Base-by-base conservation (phyloP, 2,797 vertebrate genomes). In the Thalassophryne amazonica region DNA sequence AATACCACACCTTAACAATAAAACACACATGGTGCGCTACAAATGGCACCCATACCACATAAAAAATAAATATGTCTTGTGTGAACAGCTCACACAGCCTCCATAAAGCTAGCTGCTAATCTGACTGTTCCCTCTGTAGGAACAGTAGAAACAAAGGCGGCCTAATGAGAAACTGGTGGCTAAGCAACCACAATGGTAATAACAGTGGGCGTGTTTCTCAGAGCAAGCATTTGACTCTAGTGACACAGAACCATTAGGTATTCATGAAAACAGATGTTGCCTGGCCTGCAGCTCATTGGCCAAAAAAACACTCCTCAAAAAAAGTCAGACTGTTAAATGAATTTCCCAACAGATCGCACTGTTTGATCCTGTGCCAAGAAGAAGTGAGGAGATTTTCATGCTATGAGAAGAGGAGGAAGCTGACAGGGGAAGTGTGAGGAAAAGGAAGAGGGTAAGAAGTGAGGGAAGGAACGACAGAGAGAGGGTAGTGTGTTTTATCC, bases 241-340 rank as follows among this genome's bases (percentile, higher is more conserved):
- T 83, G 82, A 88, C 82, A 91, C 66, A 8, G 45, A 69, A 50
- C 64, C 65, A 78, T 84, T 82, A 88, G 73, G 61, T 76, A 86
- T 86, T 89, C 82, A 84, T 73, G 80, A 76, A 88, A 91, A 90
- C 80, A 87, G 86, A 88, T 86, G 80, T 84, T 74, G 76, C 57
- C 69, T 59, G 61, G 65, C 82, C 53, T 54, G 58, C 55, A 68
- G 68, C 68, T 71, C 68, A 74, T 56, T 74, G 79, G 83, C 55
- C 78, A 56, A 71, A n/a, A n/a, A n/a, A 78, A 81, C 67, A 50
- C 39, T 63, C 57, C 37, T 45, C 9, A 34, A 65, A 80, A n/a
- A 80, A 83, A 64, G 64, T 65, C 66, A 64, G 70, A 84, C 78
- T 84, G 59, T 74, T 68, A 83, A 87, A 87, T 84, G 65, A 84